Conservation (phyloP, 2,888 invertebrate species). For the Pseudococcus longispinus region DNA sequence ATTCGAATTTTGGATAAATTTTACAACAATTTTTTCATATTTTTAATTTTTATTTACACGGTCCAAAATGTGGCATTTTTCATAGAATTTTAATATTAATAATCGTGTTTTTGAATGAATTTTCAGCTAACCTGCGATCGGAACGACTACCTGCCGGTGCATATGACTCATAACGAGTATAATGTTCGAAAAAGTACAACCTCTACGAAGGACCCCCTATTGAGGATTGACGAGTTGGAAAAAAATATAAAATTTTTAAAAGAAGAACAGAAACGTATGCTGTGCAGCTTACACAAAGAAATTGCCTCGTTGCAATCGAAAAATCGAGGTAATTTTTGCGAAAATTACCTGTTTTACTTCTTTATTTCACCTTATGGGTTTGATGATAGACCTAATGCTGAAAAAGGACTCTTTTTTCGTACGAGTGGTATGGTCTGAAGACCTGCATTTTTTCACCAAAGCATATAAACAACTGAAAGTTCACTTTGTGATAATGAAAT, state of each 20-base stretch:
- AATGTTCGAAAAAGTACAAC: neutral
- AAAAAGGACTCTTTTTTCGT: neutral
- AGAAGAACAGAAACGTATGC: conserved; percentile 51
- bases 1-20: neutral
- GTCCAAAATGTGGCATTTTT: neutral
- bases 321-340: conserved; percentile 39
- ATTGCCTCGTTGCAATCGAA: conserved; percentile 47
- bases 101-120: neutral
- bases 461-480: too few species aligned
- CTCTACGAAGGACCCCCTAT: conserved; percentile 16
- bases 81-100: neutral
- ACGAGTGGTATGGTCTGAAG: too few species aligned
- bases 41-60: neutral
- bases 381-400: too few species aligned
- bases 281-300: conserved; percentile 47
- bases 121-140: conserved; percentile 8
- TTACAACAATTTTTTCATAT: too few species aligned
- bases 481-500: neutral
- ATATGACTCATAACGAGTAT: neutral
- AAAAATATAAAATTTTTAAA: conserved; percentile 46
- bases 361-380: too few species aligned
- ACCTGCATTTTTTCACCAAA: neutral
- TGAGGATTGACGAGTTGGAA: conserved; percentile 41
- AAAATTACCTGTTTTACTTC: neutral
- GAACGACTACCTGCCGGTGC: neutral